Percentiles rank a stretch among this genome's conserved stretches.
These are phyloP conservation scores for Apomyelois bistriatella DNA, from an alignment of 2,888 invertebrate species.

Conservation along the genomic window DNA sequence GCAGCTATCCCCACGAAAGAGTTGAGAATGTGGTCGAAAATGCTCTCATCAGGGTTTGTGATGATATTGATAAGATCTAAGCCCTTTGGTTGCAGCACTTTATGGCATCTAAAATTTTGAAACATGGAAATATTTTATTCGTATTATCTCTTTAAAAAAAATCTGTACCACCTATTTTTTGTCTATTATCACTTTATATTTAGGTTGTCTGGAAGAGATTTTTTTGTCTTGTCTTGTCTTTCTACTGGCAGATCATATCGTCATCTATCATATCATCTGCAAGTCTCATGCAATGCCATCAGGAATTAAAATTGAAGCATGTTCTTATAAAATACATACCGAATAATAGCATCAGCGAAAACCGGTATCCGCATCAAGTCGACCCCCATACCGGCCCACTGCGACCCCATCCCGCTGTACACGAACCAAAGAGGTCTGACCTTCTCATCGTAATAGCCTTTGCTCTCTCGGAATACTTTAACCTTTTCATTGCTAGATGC, in stretches of 20 bases:
- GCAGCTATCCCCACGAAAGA: conserved; percentile 88
- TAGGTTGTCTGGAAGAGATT: too few species aligned
- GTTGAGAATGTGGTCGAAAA: conserved; percentile 76
- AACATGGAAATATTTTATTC: too few species aligned
- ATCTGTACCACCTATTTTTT: too few species aligned
- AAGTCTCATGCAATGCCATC: too few species aligned
- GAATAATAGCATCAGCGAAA: conserved; percentile 66
- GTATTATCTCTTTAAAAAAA: too few species aligned
- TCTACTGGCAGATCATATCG: too few species aligned
- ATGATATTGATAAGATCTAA: conserved; percentile 81
- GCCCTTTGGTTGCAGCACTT: conserved; percentile 75
- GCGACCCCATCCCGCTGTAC: conserved; percentile 83
- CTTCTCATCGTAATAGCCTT: conserved; percentile 29
- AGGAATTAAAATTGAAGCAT: neutral
- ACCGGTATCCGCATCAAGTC: conserved; percentile 77
- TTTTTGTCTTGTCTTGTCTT: too few species aligned
- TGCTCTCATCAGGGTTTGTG: conserved; percentile 41
- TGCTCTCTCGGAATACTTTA: conserved; percentile 19
- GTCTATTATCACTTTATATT: too few species aligned
- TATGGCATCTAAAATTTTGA: conserved; percentile 58
- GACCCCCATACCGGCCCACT: conserved; percentile 81
- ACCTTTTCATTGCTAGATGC: conserved; percentile 22
- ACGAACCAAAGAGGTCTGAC: conserved; percentile 80
- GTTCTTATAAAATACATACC: conserved; percentile 19
- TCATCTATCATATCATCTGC: too few species aligned